Base-by-base conservation (phyloP, 2,113 vertebrate species). In the Hippoglossus stenolepis region DNA sequence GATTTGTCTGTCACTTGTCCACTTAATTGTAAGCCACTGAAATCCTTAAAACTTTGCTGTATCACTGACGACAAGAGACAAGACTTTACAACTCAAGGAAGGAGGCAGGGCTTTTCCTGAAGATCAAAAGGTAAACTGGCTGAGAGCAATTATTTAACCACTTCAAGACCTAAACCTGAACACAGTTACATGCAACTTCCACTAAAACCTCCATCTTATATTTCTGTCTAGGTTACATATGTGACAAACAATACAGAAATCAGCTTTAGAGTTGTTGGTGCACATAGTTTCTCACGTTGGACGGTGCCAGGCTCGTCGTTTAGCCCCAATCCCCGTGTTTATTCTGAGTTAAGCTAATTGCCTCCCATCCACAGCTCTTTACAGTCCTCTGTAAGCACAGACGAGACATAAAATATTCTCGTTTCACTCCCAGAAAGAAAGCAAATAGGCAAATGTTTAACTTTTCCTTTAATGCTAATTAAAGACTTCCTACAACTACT, bases 401-500 rank as follows among this genome's bases (percentile, higher is more conserved):
- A 18, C 47, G 23, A 65, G 4, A 21, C 5, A 26, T 47, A 35
- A 65, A 49, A 56, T 35, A 2, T 14, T 56, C 2, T 18, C 15
- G 45, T 71, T 60, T 45, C 3, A 49, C 53, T 15, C 15, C 4
- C 40, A 59, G 15, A 49, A 15, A 63, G 23, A 70, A 49, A 38
- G 67, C 3, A 35, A 43, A 43, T 9, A 68, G 7, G 3, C 26
- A 31, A 14, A 31, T 56, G 65, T 23, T 9, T 2, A 63, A 62
- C 21, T 21, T 26, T 15, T 10, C 49, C 10, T 57, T 77, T 26
- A 63, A 67, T 38, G 20, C 53, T 18, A 24, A 78, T 64, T 59
- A 10, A 65, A 65, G 76, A 40, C 18, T 70, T 70, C 67, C 65
- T 14, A 35, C 65, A 24, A 72, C 9, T 53, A 38, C 57, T 61